phyloP scores from a whole-genome alignment of 2,888 invertebrate genomes.

The Elmis aenea region DNA sequence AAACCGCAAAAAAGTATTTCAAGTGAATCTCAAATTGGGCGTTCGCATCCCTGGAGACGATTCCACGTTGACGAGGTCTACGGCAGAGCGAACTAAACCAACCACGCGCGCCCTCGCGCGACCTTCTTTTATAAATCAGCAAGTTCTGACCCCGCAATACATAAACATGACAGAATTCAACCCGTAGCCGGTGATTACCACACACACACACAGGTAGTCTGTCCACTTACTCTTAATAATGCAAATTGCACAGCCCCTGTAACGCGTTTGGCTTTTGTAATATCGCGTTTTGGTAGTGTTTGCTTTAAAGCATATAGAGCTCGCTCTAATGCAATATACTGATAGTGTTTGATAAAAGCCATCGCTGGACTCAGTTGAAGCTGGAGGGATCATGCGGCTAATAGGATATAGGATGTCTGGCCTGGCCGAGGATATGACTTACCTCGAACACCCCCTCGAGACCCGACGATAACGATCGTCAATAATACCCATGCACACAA shows the following conservation, averaged over 20 bases:
- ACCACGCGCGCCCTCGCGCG: constrained; percentile 1
- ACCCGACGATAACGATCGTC: constrained; percentile 33
- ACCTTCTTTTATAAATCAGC: constrained; percentile 19
- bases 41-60: constrained; percentile 22
- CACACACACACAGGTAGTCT: constrained; percentile 13
- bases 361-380: constrained; percentile 15
- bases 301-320: constrained; percentile 21
- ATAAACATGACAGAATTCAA: constrained; percentile 13
- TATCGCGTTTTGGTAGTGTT: constrained; percentile 19
- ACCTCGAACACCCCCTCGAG: constrained; percentile 33
- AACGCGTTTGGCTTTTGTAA: constrained; percentile 7
- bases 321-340: constrained; percentile 13
- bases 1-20: constrained; percentile 22
- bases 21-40: constrained; percentile 28
- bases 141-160: constrained; percentile 10
- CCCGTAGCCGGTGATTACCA: constrained; percentile 8
- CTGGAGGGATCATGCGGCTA: constrained; percentile 30
- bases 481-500: constrained; percentile 31
- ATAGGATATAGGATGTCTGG: constrained; percentile 35
- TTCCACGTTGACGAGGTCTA: constrained; percentile 15
- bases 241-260: constrained; percentile 7
- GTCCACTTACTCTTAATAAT: constrained; percentile 16
- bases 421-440: constrained; percentile 32
- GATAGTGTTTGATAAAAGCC: constrained; percentile 21
- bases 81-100: no score